phyloP scores from a whole-genome alignment of 2,113 vertebrate genomes.

The Sinocyclocheilus rhinocerous region DNA sequence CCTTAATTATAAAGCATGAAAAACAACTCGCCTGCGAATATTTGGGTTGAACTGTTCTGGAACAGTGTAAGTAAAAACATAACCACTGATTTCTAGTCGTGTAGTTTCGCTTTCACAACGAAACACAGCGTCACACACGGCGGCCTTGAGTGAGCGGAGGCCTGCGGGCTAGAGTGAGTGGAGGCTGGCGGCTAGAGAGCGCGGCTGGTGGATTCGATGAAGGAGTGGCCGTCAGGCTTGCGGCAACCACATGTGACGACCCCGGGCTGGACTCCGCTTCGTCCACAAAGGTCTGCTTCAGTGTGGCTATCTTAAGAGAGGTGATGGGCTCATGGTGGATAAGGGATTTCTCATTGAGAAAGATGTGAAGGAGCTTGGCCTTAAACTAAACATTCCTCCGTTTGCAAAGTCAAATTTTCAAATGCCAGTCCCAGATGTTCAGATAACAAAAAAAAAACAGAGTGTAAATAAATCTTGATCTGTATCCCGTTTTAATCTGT shows the following conservation, averaged over 20 bases:
- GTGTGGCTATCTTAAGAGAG: constrained; percentile 27
- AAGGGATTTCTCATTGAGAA: constrained; percentile 7
- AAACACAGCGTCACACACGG: too few species aligned
- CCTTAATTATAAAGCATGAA: background rate
- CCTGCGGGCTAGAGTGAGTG: too few species aligned
- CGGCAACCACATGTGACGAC: too few species aligned
- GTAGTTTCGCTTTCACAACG: too few species aligned
- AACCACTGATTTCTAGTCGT: too few species aligned
- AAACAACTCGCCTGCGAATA: background rate
- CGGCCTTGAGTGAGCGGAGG: too few species aligned
- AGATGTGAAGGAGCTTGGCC: background rate
- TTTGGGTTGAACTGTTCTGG: too few species aligned
- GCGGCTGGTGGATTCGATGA: too few species aligned
- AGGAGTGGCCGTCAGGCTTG: too few species aligned
- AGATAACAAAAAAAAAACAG: background rate
- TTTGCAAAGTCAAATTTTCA: background rate
- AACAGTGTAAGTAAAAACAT: too few species aligned
- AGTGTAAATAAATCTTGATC: background rate
- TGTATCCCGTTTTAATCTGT: background rate
- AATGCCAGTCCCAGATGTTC: background rate
- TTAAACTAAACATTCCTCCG: background rate
- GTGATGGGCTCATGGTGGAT: constrained; percentile 33
- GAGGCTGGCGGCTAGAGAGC: too few species aligned
- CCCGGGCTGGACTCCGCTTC: too few species aligned
- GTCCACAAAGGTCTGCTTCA: background rate